These are phyloP conservation scores for Lymantria monacha DNA, from an alignment of 2,888 invertebrate genomes.

Conservation along the genomic window DNA sequence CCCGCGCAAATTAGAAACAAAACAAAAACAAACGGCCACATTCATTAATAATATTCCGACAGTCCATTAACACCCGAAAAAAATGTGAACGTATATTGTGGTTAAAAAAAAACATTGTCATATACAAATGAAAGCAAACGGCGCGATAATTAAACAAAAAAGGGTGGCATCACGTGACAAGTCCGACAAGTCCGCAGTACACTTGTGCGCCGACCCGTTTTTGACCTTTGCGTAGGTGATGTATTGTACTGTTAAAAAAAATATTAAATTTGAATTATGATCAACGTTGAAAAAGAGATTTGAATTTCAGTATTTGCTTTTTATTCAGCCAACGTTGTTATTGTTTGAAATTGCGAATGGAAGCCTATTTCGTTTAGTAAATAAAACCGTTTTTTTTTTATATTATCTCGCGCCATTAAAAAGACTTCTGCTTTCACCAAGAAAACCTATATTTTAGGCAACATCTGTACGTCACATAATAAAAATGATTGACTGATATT, in stretches of 20 bases:
- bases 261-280: slow-evolving; percentile 1
- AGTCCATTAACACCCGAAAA: slow-evolving; percentile 20
- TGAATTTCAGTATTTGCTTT: not conserved
- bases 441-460: too few relatives aligned
- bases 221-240: not conserved
- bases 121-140: slow-evolving; percentile 34
- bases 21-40: slow-evolving; percentile 18
- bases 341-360: not conserved
- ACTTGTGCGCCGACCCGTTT: slow-evolving; percentile 1
- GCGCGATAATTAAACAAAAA: slow-evolving; percentile 27
- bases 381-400: too few relatives aligned
- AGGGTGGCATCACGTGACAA: slow-evolving; percentile 17
- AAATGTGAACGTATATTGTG: slow-evolving; percentile 18
- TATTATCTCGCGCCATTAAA: too few relatives aligned
- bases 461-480: too few relatives aligned
- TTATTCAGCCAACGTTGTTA: not conserved
- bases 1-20: slow-evolving; percentile 7
- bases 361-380: too few relatives aligned
- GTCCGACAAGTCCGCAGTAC: not conserved
- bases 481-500: too few relatives aligned
- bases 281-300: not conserved
- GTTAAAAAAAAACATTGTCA: slow-evolving; percentile 20
- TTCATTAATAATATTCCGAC: slow-evolving; percentile 31
- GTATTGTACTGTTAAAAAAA: not conserved
- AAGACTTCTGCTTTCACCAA: too few relatives aligned